Percentiles rank a stretch among this genome's conserved stretches.
These are phyloP conservation scores for Vulpes vulpes DNA, from an alignment of 2,113 vertebrate genomes.

Conservation along the genomic window DNA sequence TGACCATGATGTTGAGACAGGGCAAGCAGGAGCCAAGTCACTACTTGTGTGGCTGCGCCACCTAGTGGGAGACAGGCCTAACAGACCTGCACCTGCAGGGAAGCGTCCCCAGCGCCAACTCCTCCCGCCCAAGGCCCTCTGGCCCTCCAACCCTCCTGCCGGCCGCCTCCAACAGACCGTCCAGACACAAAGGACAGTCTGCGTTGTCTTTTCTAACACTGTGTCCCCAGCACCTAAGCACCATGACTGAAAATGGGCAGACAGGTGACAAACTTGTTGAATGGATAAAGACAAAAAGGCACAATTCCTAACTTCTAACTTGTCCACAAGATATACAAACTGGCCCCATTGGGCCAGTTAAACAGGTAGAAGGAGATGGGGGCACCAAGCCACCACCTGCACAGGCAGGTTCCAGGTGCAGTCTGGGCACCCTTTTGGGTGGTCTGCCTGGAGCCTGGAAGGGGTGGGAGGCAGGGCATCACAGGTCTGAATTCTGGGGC, in stretches of 20 bases:
- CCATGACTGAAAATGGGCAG: not conserved
- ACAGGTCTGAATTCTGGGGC: too few species aligned
- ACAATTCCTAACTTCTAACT: not conserved
- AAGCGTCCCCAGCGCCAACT: too few species aligned
- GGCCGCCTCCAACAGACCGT: not conserved
- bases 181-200: not conserved
- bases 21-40: fast-evolving
- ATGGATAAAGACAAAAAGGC: not conserved
- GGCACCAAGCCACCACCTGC: not conserved
- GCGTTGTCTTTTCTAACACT: not conserved
- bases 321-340: not conserved
- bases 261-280: not conserved
- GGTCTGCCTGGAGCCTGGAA: not conserved
- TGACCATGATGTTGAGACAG: not conserved
- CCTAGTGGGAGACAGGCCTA: not conserved
- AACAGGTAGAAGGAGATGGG: not conserved
- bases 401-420: too few species aligned
- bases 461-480: not conserved
- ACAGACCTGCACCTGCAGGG: fast-evolving
- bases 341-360: not conserved
- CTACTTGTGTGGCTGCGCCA: not conserved
- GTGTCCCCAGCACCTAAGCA: not conserved
- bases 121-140: too few species aligned
- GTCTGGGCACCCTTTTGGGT: not conserved
- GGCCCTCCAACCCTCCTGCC: too few species aligned